Evolutionary conservation across 2,888 invertebrate genomes (phyloP).

Genomic region (Dolichomitus sp.): DNA sequence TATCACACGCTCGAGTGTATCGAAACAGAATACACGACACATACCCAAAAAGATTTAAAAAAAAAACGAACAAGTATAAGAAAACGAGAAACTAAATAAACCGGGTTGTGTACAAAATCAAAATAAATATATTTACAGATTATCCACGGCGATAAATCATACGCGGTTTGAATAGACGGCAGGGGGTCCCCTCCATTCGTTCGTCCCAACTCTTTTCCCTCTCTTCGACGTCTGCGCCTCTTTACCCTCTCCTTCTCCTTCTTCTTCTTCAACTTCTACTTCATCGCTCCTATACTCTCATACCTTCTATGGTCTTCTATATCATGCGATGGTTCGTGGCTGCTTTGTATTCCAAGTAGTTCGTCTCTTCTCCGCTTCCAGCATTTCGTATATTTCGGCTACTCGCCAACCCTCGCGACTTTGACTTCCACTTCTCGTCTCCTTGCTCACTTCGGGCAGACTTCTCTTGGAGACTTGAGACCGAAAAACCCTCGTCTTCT

Average conservation of each 20-base stretch:
- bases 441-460: constrained; percentile 52
- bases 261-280: constrained; percentile 14
- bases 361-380: constrained; percentile 73
- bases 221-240: constrained; percentile 58
- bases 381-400: constrained; percentile 60
- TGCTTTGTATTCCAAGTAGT: constrained; percentile 85
- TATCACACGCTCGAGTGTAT: constrained; percentile 37
- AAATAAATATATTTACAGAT: constrained; percentile 85
- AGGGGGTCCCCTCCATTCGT: constrained; percentile 80
- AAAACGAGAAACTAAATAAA: constrained; percentile 75
- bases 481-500: constrained; percentile 63
- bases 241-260: constrained; percentile 27
- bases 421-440: constrained; percentile 69
- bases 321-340: constrained; percentile 61
- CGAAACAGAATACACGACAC: constrained; percentile 57
- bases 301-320: constrained; percentile 27
- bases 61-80: constrained; percentile 33
- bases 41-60: constrained; percentile 38
- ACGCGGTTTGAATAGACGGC: constrained; percentile 84
- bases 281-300: constrained; percentile 25
- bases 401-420: constrained; percentile 58
- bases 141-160: constrained; percentile 84
- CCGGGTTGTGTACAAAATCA: constrained; percentile 82
- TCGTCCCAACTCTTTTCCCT: constrained; percentile 61
- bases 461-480: constrained; percentile 52